Conservation (phyloP, 2,797 vertebrate species). For the Stomatorhinus walkeri region DNA sequence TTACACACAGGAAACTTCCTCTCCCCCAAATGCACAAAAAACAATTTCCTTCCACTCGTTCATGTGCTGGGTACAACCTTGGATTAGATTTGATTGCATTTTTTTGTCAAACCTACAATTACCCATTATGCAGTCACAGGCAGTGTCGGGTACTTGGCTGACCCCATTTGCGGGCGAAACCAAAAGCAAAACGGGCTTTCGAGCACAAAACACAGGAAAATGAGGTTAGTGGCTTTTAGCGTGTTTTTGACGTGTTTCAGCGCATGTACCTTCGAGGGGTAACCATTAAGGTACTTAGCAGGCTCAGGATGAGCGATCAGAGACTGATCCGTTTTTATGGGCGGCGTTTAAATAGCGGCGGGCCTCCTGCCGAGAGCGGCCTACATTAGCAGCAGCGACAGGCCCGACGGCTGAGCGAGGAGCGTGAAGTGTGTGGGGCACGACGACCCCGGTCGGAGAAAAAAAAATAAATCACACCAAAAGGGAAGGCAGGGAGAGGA, state of each 20-base stretch:
- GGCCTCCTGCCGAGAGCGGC: neutral
- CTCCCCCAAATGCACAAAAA: conserved; percentile 48
- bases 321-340: neutral
- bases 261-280: neutral
- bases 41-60: conserved; percentile 45
- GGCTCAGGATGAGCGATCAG: neutral
- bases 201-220: neutral
- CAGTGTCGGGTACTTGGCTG: conserved; percentile 26
- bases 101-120: conserved; percentile 45
- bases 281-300: neutral
- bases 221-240: neutral
- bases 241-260: neutral
- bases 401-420: neutral
- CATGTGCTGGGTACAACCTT: conserved; percentile 49
- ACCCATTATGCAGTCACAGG: conserved; percentile 48
- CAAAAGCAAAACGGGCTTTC: neutral
- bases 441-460: neutral
- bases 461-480: no score
- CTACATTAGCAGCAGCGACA: neutral
- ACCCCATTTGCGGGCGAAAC: neutral
- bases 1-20: conserved; percentile 37
- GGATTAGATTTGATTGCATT: conserved; percentile 50
- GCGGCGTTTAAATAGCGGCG: neutral
- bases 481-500: neutral
- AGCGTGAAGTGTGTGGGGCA: neutral